Conservation (phyloP, 1,140 invertebrate species). For the Penaeus japonicus region DNA sequence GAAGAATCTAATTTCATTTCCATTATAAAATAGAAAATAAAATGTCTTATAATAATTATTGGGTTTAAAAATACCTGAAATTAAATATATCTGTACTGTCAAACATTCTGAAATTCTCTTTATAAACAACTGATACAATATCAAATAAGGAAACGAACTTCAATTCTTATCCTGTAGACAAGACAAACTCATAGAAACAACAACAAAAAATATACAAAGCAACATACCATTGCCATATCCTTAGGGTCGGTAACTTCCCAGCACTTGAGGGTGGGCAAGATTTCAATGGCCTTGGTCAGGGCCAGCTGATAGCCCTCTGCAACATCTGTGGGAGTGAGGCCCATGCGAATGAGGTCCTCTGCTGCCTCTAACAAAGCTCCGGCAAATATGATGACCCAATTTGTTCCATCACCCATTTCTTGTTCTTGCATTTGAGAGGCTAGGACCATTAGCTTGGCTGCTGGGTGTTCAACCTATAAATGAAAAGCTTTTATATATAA, state of each 20-base stretch:
- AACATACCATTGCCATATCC: constrained; percentile 75
- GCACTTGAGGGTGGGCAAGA: constrained; percentile 81
- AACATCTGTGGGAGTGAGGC: constrained; percentile 94
- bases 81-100: too few species aligned
- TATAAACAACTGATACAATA: too few species aligned
- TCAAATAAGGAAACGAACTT: too few species aligned
- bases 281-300: constrained; percentile 85
- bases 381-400: constrained; percentile 95
- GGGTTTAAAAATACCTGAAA: too few species aligned
- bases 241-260: constrained; percentile 83
- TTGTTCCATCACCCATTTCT: constrained; percentile 98
- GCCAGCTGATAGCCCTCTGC: constrained; percentile 94
- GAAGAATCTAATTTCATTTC: too few species aligned
- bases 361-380: constrained; percentile 91
- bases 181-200: neutral
- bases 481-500: neutral
- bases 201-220: constrained; percentile 64
- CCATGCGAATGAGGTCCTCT: constrained; percentile 90
- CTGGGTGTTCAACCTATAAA: constrained; percentile 89
- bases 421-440: constrained; percentile 98
- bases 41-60: too few species aligned
- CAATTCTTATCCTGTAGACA: too few species aligned
- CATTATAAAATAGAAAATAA: too few species aligned
- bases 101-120: too few species aligned
- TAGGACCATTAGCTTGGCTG: constrained; percentile 95